Evolutionary conservation across 2,888 invertebrate species (phyloP), one percentile per base, ranked within the genome.

Genomic region (Drosophila prostipennis): DNA sequence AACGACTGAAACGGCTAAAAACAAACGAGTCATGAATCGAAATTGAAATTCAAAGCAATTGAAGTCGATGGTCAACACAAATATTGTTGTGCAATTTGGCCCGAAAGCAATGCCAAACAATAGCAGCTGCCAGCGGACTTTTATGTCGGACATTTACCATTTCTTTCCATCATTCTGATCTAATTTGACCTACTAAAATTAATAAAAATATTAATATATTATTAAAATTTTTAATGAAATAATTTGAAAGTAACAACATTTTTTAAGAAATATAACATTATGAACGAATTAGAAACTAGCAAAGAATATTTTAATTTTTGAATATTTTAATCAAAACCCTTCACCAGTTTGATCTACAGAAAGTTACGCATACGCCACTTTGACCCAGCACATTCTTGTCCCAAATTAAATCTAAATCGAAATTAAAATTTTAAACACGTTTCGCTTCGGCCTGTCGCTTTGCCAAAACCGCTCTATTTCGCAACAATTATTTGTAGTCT

Each of bases 41-140:
- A 80, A 86, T 80, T 76, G 61, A 83, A 83, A 80, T 83, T 78
- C 84, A 78, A 86, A 87, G 77, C 86, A 82, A 72, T 72, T 75
- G 75, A 85, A 69, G 71, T 69, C 58, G 68, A 68, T 70, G 65
- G 65, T 29, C 65, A 54, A 68, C 14, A 68, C 13, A 54, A 13
- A 67, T 53, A 37, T 11, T 65, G 65, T 69, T 78, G 48, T 72
- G 76, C 69, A 78, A 77, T 60, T 48, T 65, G 48, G 63, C 63
- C 46, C 53, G 57, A 13, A 53, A 61, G 67, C 67, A 74, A 77
- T 74, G 77, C 46, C 79, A 60, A 58, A 2, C 68, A 11, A 42
- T 32, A 19, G 39, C 19, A 36, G 6, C 7, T 11, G 11, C 10
- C 10, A 13, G 6, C 19, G n/a, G 43, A 36, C 19, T n/a, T 59